Base-by-base conservation (phyloP, 2,888 invertebrate genomes). In the Anorthoa munda region DNA sequence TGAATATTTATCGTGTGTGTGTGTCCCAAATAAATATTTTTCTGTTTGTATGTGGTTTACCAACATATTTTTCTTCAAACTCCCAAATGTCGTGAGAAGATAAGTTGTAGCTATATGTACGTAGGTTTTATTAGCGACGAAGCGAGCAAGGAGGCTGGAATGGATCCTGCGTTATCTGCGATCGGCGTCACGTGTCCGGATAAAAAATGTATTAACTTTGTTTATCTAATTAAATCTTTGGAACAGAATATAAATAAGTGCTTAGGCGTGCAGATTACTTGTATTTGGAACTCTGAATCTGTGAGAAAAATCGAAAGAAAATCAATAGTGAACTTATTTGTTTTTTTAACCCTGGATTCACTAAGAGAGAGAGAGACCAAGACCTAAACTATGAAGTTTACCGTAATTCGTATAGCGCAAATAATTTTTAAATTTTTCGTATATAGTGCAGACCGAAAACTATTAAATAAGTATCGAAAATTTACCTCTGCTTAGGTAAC, bases 81-180 rank as follows among this genome's bases (percentile, higher is more conserved):
- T 31, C 4, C 21, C 15, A 26, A 72, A 59, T 13, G 15, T 55
- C 31, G 18, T 18, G 23, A 26, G 9, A 53, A 72, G 51, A 48
- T 78, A 39, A 64, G 13, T 39, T 31, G 21, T 46, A 55, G n/a
- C 21, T 74, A 13, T 39, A 18, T 21, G 26, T 67, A 70, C 23
- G 39, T 3, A 21, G 17, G 18, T 55, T 23, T 12, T 58, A 21
- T 66, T 73, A 58, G 12, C 21, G 48, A 61, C 61, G 39, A 23
- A 66, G 21, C 60, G 55, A 26, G 78, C 64, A 58, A 71, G 66
- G 64, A 81, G 45, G 56, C 51, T 63, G 60, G 15, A 72, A 81
- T 60, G 31, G 72, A 77, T 68, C 56, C 77, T 85, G 84, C 74
- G 78, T 81, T 84, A 87, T 87, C 87, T 82, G 13, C 51, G 82